Evolutionary conservation across 2,888 invertebrate genomes (phyloP).

Genomic region (Xestia c-nigrum): DNA sequence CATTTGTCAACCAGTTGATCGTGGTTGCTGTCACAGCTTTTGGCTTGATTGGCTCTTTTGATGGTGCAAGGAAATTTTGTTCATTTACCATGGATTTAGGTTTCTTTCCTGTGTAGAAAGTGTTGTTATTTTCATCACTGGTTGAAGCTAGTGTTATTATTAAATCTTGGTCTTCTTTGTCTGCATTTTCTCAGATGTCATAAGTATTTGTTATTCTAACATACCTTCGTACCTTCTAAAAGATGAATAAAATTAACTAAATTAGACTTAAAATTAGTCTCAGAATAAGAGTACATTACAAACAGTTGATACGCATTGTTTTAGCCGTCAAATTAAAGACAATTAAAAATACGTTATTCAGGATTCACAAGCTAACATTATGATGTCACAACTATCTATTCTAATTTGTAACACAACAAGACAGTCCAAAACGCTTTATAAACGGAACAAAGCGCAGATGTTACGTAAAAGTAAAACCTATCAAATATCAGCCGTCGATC

Average conservation of each 20-base stretch:
- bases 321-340: not conserved
- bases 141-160: not conserved
- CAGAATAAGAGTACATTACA: not conserved
- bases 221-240: not conserved
- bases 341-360: not conserved
- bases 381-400: not conserved
- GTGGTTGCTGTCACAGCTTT: constrained; percentile 57
- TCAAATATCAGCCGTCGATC: constrained; percentile 63
- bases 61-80: constrained; percentile 22
- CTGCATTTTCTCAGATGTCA: not conserved
- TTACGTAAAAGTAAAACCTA: constrained; percentile 59
- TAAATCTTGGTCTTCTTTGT: not conserved
- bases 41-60: constrained; percentile 65
- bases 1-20: constrained; percentile 66
- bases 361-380: not conserved
- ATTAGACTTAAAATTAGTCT: not conserved
- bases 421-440: constrained; percentile 19
- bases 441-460: constrained; percentile 55
- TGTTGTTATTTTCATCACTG: not conserved
- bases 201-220: not conserved
- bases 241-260: not conserved
- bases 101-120: not conserved
- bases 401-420: constrained; percentile 17
- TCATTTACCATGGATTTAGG: not conserved
- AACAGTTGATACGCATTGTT: not conserved